phyloP scores from a whole-genome alignment of 2,888 invertebrate genomes.

The Hemithea aestivaria region DNA sequence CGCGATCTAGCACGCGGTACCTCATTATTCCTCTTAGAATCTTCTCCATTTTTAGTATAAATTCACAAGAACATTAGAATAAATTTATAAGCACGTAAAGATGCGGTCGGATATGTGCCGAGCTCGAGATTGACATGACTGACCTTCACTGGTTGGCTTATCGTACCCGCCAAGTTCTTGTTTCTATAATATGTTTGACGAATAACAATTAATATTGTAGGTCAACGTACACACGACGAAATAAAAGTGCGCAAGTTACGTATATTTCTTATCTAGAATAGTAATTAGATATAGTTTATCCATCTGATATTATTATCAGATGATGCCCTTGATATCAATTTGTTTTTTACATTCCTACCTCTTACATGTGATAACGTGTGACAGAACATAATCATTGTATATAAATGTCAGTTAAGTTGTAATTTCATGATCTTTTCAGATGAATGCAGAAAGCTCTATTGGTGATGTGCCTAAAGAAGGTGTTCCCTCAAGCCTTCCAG shows the following conservation, averaged over 20 bases:
- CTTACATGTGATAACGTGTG: too few relatives aligned
- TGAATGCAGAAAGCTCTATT: slow-evolving; percentile 51
- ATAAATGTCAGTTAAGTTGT: too few relatives aligned
- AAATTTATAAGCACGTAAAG: background rate
- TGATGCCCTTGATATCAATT: slow-evolving; percentile 5
- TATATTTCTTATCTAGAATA: slow-evolving; percentile 13
- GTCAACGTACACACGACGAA: slow-evolving; percentile 33
- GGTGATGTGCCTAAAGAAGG: slow-evolving; percentile 51
- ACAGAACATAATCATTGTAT: too few relatives aligned
- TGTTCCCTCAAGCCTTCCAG: slow-evolving; percentile 52
- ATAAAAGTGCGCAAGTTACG: slow-evolving; percentile 4
- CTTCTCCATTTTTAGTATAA: slow-evolving; percentile 83
- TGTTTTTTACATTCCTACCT: slow-evolving; percentile 4
- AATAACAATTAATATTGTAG: slow-evolving; percentile 26
- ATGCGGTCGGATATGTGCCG: slow-evolving; percentile 22
- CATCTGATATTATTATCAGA: slow-evolving; percentile 6
- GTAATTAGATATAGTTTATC: slow-evolving; percentile 18
- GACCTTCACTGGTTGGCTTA: slow-evolving; percentile 70
- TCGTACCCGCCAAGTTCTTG: slow-evolving; percentile 38
- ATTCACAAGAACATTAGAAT: slow-evolving; percentile 20
- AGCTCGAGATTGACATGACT: slow-evolving; percentile 54
- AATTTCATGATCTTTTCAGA: slow-evolving; percentile 40
- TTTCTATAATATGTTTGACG: slow-evolving; percentile 24
- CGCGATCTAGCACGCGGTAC: slow-evolving; percentile 89
- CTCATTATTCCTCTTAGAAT: slow-evolving; percentile 94